Percentiles rank a stretch among this genome's conserved stretches.
These are phyloP conservation scores for Brachyalestes nurse DNA, from an alignment of 2,797 vertebrate species.

Conservation along the genomic window DNA sequence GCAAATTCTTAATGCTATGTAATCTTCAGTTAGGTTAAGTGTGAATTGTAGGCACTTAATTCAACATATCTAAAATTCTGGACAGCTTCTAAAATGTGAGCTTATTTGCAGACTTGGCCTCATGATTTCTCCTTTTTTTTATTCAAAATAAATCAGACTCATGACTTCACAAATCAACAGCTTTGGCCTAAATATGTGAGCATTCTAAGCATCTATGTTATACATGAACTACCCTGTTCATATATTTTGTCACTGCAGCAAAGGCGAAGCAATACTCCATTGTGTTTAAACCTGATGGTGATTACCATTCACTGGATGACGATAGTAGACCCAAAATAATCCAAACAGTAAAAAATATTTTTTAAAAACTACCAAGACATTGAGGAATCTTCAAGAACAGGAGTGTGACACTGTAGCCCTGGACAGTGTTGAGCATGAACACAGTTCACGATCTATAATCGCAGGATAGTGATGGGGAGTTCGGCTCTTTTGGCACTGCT, in stretches of 20 bases:
- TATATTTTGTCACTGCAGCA: neutral
- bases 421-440: too few species aligned
- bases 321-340: neutral
- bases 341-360: neutral
- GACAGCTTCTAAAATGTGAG: neutral
- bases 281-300: neutral
- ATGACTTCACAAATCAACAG: neutral
- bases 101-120: neutral
- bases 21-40: neutral
- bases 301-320: neutral
- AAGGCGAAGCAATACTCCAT: neutral
- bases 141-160: neutral
- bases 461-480: too few species aligned
- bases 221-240: too few species aligned
- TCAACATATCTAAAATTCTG: neutral
- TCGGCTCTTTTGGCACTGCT: too few species aligned
- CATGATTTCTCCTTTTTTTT: neutral
- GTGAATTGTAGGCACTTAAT: constrained; percentile 5
- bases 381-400: neutral
- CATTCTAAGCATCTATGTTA: neutral
- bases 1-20: neutral
- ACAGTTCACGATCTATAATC: too few species aligned
- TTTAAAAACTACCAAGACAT: neutral
- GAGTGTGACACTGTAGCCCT: neutral
- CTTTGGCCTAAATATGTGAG: neutral